Evolutionary conservation across 1,140 invertebrate species (phyloP).

Genomic region (Zaprionus inermis): DNA sequence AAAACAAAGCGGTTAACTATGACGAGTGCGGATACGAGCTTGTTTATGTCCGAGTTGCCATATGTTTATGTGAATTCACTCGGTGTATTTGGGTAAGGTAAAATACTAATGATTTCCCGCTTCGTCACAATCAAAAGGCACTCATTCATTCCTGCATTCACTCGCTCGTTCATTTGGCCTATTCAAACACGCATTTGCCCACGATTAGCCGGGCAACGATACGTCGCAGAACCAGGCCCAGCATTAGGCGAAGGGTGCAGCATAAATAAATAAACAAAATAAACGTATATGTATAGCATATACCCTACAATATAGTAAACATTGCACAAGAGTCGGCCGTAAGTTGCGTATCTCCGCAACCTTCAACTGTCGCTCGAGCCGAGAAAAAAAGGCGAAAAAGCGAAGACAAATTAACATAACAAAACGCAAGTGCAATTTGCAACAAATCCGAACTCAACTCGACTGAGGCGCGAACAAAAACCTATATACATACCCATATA

Average conservation of each 20-base stretch:
- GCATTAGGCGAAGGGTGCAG: neutral
- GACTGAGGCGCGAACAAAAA: slow-evolving; percentile 52
- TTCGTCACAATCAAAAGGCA: slow-evolving; percentile 53
- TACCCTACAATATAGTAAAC: slow-evolving; percentile 22
- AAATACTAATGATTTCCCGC: slow-evolving; percentile 63
- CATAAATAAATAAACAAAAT: neutral
- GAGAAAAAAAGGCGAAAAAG: slow-evolving; percentile 22
- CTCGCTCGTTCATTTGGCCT: slow-evolving; percentile 8
- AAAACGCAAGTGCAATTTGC: slow-evolving; percentile 73
- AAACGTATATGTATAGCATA: neutral
- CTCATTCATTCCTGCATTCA: slow-evolving; percentile 50
- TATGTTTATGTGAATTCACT: neutral
- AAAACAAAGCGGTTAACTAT: slow-evolving; percentile 55
- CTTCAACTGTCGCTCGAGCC: slow-evolving; percentile 68
- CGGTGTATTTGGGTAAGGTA: neutral
- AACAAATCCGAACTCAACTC: slow-evolving; percentile 64
- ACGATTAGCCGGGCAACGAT: slow-evolving; percentile 50
- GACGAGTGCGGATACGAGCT: neutral
- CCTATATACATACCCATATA: slow-evolving; percentile 12
- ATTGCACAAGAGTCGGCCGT: slow-evolving; percentile 62
- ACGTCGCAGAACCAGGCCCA: neutral
- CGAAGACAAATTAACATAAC: slow-evolving; percentile 73
- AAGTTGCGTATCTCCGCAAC: slow-evolving; percentile 64
- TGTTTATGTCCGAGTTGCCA: neutral
- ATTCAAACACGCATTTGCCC: slow-evolving; percentile 49